These are phyloP conservation scores for Hyles vespertilio DNA, from an alignment of 1,140 invertebrate genomes.

Conservation along the genomic window DNA sequence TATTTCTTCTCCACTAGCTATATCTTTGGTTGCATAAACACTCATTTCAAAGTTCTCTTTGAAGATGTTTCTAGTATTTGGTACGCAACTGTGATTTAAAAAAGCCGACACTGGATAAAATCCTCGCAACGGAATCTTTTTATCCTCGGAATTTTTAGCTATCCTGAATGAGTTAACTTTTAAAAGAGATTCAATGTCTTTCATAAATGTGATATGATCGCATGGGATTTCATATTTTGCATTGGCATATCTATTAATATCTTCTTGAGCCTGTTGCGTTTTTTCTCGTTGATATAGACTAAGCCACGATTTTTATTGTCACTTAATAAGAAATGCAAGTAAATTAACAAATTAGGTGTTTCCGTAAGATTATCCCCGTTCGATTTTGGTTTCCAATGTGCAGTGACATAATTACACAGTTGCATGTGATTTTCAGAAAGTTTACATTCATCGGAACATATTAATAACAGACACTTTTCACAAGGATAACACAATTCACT, in stretches of 20 bases:
- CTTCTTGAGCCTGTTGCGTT: slow-evolving; percentile 65
- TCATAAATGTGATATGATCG: slow-evolving; percentile 78
- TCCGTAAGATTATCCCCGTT: slow-evolving; percentile 44
- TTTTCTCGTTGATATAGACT: slow-evolving; percentile 74
- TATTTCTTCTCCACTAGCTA: slow-evolving; percentile 80
- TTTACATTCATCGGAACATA: slow-evolving; percentile 77
- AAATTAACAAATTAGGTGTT: slow-evolving; percentile 70
- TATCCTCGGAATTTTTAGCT: slow-evolving; percentile 39
- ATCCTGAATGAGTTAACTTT: slow-evolving; percentile 86
- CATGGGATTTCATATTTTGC: slow-evolving; percentile 63
- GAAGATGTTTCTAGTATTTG: slow-evolving; percentile 84
- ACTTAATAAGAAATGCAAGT: slow-evolving; percentile 76
- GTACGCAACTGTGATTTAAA: slow-evolving; percentile 84
- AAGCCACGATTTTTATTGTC: slow-evolving; percentile 73
- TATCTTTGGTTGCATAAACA: slow-evolving; percentile 78
- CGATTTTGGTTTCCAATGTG: slow-evolving; percentile 64
- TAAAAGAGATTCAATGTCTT: slow-evolving; percentile 76
- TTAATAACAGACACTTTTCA: slow-evolving; percentile 74
- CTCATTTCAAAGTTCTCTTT: slow-evolving; percentile 76
- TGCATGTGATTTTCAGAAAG: slow-evolving; percentile 63
- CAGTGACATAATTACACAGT: slow-evolving; percentile 77
- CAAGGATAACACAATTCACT: slow-evolving; percentile 65
- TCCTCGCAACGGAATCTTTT: slow-evolving; percentile 76
- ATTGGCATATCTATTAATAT: slow-evolving; percentile 74
- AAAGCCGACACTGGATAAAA: slow-evolving; percentile 83